Evolutionary conservation across 2,888 invertebrate species (phyloP), one percentile per base, ranked within the genome.

Genomic region (Glyphotaelius pellucidus): DNA sequence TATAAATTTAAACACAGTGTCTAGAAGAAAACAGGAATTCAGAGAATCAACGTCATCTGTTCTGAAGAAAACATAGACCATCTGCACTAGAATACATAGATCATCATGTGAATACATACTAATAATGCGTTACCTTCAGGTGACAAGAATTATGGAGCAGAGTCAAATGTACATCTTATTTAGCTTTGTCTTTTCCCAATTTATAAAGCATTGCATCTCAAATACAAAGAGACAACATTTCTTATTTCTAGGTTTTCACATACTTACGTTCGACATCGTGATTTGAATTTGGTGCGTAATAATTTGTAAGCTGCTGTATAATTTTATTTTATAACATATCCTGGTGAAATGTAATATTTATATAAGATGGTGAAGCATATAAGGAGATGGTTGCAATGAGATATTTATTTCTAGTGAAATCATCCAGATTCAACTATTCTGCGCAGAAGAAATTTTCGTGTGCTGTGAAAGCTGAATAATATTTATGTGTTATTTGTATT

Each of bases 321-420:
- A 67, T 67, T 25, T 67, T 67, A 67, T n/a, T 67, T 67, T 67
- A 67, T 67, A n/a, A n/a, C 67, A 67, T 67, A 67, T 67, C 25
- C 67, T 67, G 25, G 67, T 67, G 67, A 67, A 67, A 67, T 67
- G 67, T 67, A 67, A 67, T 67, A 67, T 9, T n/a, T 67, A 67
- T 67, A 67, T n/a, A 67, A 67, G 25, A 67, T 67, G 67, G 67
- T 67, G 67, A 67, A 25, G 67, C n/a, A 67, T 67, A 67, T 15
- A 81, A 81, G 81, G 32, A 81, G 81, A 81, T 81, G 14, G 5
- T 19, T 31, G 81, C 31, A 81, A 32, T 81, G 30, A 81, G 15
- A 4, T 81, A 32, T 81, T 81, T 81, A 81, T 81, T 81, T 81
- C 81, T 81, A 81, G 81, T 81, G 81, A 31, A 81, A 81, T 31